phyloP scores from a whole-genome alignment of 2,888 invertebrate species.

The Anorthoa munda region DNA sequence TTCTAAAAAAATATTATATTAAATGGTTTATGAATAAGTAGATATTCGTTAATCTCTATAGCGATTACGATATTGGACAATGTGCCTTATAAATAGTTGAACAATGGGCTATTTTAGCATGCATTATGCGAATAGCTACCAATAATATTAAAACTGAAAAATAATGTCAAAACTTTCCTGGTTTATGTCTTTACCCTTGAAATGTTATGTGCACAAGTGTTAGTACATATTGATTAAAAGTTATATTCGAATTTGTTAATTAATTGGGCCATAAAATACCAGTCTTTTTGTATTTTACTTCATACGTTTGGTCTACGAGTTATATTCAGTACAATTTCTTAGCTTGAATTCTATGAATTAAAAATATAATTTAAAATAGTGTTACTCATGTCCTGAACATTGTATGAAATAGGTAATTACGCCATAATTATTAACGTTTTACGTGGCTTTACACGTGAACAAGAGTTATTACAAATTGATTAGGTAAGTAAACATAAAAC shows the following conservation, averaged over 20 bases:
- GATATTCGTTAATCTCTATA: slow-evolving; percentile 15
- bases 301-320: slow-evolving; percentile 11
- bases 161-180: slow-evolving; percentile 21
- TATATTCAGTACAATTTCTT: background rate
- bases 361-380: background rate
- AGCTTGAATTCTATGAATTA: background rate
- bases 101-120: slow-evolving; percentile 26
- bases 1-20: background rate
- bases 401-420: slow-evolving; percentile 3
- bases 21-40: background rate
- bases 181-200: slow-evolving; percentile 54
- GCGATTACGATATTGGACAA: slow-evolving; percentile 10
- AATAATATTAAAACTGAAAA: slow-evolving; percentile 26
- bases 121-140: background rate
- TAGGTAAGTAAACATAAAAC: slow-evolving; percentile 26
- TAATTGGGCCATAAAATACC: slow-evolving; percentile 16
- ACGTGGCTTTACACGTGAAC: background rate
- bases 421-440: background rate
- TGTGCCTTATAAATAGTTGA: slow-evolving; percentile 7
- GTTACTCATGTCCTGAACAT: background rate
- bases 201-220: slow-evolving; percentile 61
- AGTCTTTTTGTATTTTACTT: slow-evolving; percentile 10
- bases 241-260: slow-evolving; percentile 23
- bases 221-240: slow-evolving; percentile 24
- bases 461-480: slow-evolving; percentile 28